phyloP scores from a whole-genome alignment of 2,888 invertebrate species.

The Dryococelus australis region DNA sequence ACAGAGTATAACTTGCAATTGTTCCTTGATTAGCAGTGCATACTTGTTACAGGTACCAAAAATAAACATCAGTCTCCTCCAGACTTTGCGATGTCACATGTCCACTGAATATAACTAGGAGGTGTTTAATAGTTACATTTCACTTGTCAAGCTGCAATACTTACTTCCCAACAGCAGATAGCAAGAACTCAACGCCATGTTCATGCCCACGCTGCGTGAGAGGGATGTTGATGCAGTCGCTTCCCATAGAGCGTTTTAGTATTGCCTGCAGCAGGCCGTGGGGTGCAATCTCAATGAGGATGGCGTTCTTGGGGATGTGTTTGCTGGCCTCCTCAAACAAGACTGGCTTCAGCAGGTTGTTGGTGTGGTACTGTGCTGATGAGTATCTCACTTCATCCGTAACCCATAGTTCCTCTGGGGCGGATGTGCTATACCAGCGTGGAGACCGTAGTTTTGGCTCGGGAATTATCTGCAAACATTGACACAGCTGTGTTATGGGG shows the following conservation, averaged over 20 bases:
- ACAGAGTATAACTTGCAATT: too few relatives aligned
- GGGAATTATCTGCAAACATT: slow-evolving; percentile 62
- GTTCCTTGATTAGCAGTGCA: too few relatives aligned
- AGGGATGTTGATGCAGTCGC: slow-evolving; percentile 76
- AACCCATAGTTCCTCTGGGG: slow-evolving; percentile 77
- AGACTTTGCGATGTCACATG: too few relatives aligned
- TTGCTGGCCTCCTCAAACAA: slow-evolving; percentile 60
- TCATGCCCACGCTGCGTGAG: slow-evolving; percentile 75
- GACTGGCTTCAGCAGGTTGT: slow-evolving; percentile 72
- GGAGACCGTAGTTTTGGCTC: slow-evolving; percentile 71
- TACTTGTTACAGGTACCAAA: too few relatives aligned
- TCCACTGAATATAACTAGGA: too few relatives aligned
- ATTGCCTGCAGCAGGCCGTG: slow-evolving; percentile 90
- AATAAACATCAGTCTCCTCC: too few relatives aligned
- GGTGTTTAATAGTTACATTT: too few relatives aligned
- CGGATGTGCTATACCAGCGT: slow-evolving; percentile 87
- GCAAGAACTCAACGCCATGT: slow-evolving; percentile 69
- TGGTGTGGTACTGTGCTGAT: slow-evolving; percentile 89
- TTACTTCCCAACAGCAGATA: slow-evolving; percentile 72
- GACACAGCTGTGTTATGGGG: background rate
- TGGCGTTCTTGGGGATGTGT: slow-evolving; percentile 81
- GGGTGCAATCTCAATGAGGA: slow-evolving; percentile 89
- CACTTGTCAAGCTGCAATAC: slow-evolving; percentile 41
- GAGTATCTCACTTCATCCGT: slow-evolving; percentile 68
- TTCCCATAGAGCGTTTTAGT: slow-evolving; percentile 75